Percentiles rank a stretch among this genome's conserved stretches.
Conservation (phyloP, 2,797 vertebrate species). For the Aeoliscus strigatus region DNA sequence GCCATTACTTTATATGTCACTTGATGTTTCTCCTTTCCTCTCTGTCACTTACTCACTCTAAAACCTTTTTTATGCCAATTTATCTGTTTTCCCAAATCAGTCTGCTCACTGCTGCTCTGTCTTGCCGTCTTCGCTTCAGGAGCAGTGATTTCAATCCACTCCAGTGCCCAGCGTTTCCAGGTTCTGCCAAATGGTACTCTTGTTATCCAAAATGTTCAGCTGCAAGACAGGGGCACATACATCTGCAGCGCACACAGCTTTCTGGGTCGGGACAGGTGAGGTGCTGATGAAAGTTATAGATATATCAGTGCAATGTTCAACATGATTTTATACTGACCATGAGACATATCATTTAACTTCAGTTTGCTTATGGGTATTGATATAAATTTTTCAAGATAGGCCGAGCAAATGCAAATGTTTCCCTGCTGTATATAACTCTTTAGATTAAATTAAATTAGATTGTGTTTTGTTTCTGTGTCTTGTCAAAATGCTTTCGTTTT, state of each 20-base stretch:
- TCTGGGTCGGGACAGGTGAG: slow-evolving; percentile 79
- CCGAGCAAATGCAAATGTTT: no score
- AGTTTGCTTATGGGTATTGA: no score
- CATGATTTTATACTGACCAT: slow-evolving; percentile 9
- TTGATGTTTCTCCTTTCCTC: slow-evolving; percentile 28
- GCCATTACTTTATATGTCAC: slow-evolving; percentile 43
- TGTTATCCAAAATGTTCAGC: slow-evolving; percentile 79
- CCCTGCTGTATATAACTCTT: no score
- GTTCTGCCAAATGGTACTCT: slow-evolving; percentile 88
- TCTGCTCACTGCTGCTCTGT: slow-evolving; percentile 11
- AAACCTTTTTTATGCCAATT: slow-evolving; percentile 40
- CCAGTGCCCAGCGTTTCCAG: slow-evolving; percentile 81
- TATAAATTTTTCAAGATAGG: no score
- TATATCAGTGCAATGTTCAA: slow-evolving; percentile 19
- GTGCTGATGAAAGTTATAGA: slow-evolving; percentile 13
- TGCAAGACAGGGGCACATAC: slow-evolving; percentile 90
- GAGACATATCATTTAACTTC: no score
- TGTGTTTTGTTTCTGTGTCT: no score
- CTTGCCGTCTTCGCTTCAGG: slow-evolving; percentile 67
- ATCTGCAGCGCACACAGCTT: slow-evolving; percentile 83
- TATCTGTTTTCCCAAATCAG: slow-evolving; percentile 31
- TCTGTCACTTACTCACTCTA: slow-evolving; percentile 19
- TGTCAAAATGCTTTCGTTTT: not conserved
- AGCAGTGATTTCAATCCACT: slow-evolving; percentile 78
- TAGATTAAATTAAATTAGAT: no score